Base-by-base conservation (phyloP, 2,113 vertebrate genomes). In the Neopipo cinnamomea region DNA sequence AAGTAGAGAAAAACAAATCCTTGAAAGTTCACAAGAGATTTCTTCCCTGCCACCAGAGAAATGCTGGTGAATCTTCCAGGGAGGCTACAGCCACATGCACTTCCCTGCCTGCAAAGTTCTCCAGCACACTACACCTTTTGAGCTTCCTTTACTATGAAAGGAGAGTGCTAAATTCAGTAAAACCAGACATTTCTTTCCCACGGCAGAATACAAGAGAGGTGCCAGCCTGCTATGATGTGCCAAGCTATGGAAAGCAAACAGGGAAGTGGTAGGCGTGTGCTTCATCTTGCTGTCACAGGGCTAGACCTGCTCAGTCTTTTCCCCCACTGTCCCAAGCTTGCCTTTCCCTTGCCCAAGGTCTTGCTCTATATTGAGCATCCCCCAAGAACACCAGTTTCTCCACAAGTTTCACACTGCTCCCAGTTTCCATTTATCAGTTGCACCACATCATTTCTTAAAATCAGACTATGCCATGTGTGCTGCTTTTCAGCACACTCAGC, bases 391-490 rank as follows among this genome's bases (percentile, higher is more conserved):
- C 2, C 2, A 5, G 1, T 88, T 56, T 88, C 35, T 47, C n/a
- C 13, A 31, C 1, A 4, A 71, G 33, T 35, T 83, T 77, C 72
- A 55, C 8, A 4, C 28, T 28, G 39, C 30, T 66, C 23, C 39
- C 2, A 1, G 33, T 68, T 68, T 75, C 50, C 31, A 37, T 41
- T 79, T 66, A 59, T 73, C 31, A 44, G 25, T 17, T 35, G 30
- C 47, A 49, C 31, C 53, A 6, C 24, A 35, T 14, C 0, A 6
- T 65, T 76, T 83, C 35, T 37, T 42, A 80, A 49, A 65, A 65
- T 62, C 53, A 70, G 28, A 9, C 6, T 17, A 14, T 11, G 13
- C 27, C 53, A 12, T 4, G 16, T 2, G 0, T 0, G 5, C 22
- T 71, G 41, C 28, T 80, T 81, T 81, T 63, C 65, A 85, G n/a